A percentile compares a stretch with the other conserved stretches of the same genome.
These are phyloP conservation scores for Protonemura montana DNA, from an alignment of 2,888 invertebrate species.

Conservation along the genomic window DNA sequence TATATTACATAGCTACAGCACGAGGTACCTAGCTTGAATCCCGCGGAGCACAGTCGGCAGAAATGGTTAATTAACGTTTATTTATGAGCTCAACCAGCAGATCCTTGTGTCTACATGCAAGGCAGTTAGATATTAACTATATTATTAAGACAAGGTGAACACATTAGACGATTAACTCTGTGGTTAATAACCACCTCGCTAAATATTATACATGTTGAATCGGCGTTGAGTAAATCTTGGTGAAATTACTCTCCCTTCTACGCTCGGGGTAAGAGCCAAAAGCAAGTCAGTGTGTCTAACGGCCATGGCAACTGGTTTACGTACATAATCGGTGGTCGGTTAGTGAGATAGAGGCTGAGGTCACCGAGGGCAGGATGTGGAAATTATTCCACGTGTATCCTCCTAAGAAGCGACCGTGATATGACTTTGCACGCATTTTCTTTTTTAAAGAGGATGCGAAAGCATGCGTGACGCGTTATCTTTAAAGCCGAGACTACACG, in stretches of 20 bases:
- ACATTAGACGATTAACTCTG: slow-evolving; percentile 28
- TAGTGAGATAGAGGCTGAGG: neutral
- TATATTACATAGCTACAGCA: neutral
- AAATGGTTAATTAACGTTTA: slow-evolving; percentile 41
- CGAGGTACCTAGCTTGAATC: neutral
- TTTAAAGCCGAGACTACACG: neutral
- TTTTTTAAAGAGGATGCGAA: neutral
- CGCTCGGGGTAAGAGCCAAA: neutral
- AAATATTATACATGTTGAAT: slow-evolving; percentile 4
- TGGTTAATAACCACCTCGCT: neutral
- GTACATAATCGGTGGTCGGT: neutral
- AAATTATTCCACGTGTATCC: slow-evolving; percentile 2
- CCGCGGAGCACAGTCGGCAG: neutral
- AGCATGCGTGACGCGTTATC: neutral
- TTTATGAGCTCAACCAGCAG: slow-evolving; percentile 36
- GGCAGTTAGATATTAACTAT: slow-evolving; percentile 34
- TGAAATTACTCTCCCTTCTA: neutral
- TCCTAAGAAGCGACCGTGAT: neutral
- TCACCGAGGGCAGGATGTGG: no score
- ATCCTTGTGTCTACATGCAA: slow-evolving; percentile 1
- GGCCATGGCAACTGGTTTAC: neutral
- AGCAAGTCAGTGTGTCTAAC: neutral
- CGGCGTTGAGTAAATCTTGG: neutral
- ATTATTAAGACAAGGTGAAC: slow-evolving; percentile 23
- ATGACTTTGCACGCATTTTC: neutral